Conservation (phyloP, 2,888 invertebrate species). For the Ornithoptera alexandrae region DNA sequence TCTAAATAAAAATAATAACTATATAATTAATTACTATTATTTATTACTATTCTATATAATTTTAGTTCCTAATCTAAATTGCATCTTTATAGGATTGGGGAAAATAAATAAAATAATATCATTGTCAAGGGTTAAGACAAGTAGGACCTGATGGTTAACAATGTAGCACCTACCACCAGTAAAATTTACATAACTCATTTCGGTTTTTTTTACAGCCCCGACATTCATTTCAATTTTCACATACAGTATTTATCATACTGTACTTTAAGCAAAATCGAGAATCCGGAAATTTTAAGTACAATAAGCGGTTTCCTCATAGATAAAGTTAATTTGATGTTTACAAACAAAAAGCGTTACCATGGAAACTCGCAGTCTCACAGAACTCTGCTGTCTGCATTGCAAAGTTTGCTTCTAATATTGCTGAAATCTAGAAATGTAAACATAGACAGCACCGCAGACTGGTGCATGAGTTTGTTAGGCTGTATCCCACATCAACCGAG, state of each 20-base stretch:
- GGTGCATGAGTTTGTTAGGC: constrained; percentile 58
- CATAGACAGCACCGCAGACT: constrained; percentile 41
- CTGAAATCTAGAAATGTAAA: constrained; percentile 43
- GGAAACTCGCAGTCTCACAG: constrained; percentile 64
- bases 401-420: constrained; percentile 54
- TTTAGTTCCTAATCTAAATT: too few relatives aligned
- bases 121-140: too few relatives aligned
- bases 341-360: constrained; percentile 66
- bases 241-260: constrained; percentile 53
- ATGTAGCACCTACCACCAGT: too few relatives aligned
- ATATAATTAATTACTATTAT: too few relatives aligned
- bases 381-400: constrained; percentile 55
- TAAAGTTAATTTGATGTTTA: constrained; percentile 55
- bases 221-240: constrained; percentile 54
- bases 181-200: too few relatives aligned
- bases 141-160: too few relatives aligned
- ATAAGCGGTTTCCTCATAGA: constrained; percentile 50
- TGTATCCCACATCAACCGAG: constrained; percentile 67
- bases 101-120: too few relatives aligned
- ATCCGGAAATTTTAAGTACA: constrained; percentile 44
- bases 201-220: constrained; percentile 46
- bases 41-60: too few relatives aligned
- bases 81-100: too few relatives aligned
- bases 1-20: too few relatives aligned
- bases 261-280: constrained; percentile 49